Evolutionary conservation across 2,888 invertebrate species (phyloP).

Genomic region (Clepsis dumicolana): DNA sequence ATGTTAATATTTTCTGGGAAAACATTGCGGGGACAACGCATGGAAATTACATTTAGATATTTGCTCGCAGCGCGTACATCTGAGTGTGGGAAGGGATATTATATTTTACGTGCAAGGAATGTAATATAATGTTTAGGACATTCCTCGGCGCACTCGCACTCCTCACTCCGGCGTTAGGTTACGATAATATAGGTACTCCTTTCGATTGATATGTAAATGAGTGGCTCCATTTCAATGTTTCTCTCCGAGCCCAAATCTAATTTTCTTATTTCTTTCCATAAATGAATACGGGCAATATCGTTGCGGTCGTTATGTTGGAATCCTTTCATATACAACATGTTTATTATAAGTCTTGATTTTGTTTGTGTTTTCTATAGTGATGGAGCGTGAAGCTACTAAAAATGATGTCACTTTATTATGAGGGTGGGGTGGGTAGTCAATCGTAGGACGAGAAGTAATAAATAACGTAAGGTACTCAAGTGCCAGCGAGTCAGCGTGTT

Average conservation of each 20-base stretch:
- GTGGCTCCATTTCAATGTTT: slow-evolving; percentile 70
- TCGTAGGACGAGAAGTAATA: slow-evolving; percentile 62
- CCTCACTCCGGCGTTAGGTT: slow-evolving; percentile 48
- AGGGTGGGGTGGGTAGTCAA: slow-evolving; percentile 27
- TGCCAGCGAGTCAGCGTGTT: slow-evolving; percentile 61
- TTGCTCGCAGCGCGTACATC: slow-evolving; percentile 82
- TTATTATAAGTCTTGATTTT: slow-evolving; percentile 18
- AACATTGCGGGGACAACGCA: slow-evolving; percentile 86
- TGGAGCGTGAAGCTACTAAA: background rate
- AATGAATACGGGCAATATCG: slow-evolving; percentile 45
- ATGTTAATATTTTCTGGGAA: slow-evolving; percentile 86
- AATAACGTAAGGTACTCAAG: slow-evolving; percentile 58
- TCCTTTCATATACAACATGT: slow-evolving; percentile 34
- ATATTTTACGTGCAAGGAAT: slow-evolving; percentile 86
- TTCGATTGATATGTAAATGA: slow-evolving; percentile 83
- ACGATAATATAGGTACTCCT: slow-evolving; percentile 66
- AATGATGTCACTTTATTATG: slow-evolving; percentile 2
- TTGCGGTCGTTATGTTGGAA: slow-evolving; percentile 30
- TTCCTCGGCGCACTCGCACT: slow-evolving; percentile 53
- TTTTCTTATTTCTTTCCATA: slow-evolving; percentile 62
- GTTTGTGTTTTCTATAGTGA: slow-evolving; percentile 8
- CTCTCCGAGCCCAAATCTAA: slow-evolving; percentile 60
- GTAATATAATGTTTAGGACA: slow-evolving; percentile 83
- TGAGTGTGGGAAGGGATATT: slow-evolving; percentile 83
- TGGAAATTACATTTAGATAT: slow-evolving; percentile 87